Percentiles rank a stretch among this genome's conserved stretches.
Conservation (phyloP, 1,140 invertebrate species). For the Holcopasites calliopsidis region DNA sequence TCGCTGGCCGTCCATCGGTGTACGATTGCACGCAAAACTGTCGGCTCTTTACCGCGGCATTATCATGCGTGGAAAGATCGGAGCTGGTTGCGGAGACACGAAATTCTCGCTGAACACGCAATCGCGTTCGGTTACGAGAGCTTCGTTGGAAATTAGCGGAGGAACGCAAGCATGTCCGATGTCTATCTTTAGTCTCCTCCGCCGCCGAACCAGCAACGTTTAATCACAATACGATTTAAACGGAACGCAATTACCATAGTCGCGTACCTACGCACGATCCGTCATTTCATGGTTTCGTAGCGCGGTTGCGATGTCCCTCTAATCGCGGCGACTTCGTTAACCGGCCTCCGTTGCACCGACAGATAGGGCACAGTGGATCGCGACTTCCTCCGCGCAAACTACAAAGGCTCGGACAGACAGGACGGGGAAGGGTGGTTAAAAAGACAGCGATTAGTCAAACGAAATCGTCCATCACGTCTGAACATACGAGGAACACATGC, state of each 20-base stretch:
- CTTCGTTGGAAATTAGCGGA: not conserved
- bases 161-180: not conserved
- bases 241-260: not conserved
- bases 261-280: not conserved
- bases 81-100: not conserved
- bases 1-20: not conserved
- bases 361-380: not conserved
- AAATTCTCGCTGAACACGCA: not conserved
- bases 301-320: not conserved
- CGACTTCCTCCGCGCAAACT: slow-evolving; percentile 24
- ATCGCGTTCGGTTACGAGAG: not conserved
- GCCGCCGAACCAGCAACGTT: not conserved
- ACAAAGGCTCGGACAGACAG: slow-evolving; percentile 33
- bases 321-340: not conserved
- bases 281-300: not conserved
- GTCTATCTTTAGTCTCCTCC: not conserved
- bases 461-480: slow-evolving; percentile 80
- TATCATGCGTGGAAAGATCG: slow-evolving; percentile 15
- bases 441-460: slow-evolving; percentile 78
- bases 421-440: slow-evolving; percentile 49
- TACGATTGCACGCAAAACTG: not conserved
- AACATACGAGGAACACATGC: slow-evolving; percentile 79
- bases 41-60: not conserved
- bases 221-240: not conserved
- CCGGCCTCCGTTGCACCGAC: not conserved